A percentile compares a stretch with the other conserved stretches of the same genome.
Evolutionary conservation across 2,888 invertebrate genomes (phyloP).

Genomic region (Gisinianus flammeolus): DNA sequence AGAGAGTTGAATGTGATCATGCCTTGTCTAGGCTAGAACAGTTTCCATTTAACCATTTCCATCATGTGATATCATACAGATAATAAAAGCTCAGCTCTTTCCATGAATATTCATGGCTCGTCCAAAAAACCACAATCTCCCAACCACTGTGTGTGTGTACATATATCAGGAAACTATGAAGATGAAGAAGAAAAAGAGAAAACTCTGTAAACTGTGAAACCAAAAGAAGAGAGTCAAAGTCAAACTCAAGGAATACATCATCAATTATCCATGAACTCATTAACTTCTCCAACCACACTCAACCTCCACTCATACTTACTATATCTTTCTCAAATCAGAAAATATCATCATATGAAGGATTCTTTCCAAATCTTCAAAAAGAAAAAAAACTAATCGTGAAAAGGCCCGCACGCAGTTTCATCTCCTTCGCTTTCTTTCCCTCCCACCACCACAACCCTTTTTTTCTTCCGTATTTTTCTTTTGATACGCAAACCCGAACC

Average conservation of each 20-base stretch:
- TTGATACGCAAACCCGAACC: too few relatives aligned
- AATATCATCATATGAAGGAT: too few relatives aligned
- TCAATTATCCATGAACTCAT: slow-evolving; percentile 18
- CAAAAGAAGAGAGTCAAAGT: neutral
- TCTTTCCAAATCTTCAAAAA: too few relatives aligned
- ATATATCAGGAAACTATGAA: neutral
- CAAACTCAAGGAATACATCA: neutral
- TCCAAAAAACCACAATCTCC: neutral
- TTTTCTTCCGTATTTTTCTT: too few relatives aligned
- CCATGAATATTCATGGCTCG: slow-evolving; percentile 14
- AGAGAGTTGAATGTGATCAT: neutral
- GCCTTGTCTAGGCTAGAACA: neutral
- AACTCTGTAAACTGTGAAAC: too few relatives aligned
- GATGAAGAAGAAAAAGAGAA: neutral
- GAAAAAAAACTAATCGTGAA: too few relatives aligned
- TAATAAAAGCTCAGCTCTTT: slow-evolving; percentile 19
- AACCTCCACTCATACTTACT: neutral
- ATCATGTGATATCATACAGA: neutral
- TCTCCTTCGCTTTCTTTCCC: too few relatives aligned
- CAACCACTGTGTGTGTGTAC: neutral
- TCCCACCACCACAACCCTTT: too few relatives aligned
- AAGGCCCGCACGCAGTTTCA: too few relatives aligned
- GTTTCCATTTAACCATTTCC: neutral
- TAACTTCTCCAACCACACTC: neutral
- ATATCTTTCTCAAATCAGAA: too few relatives aligned